These are phyloP conservation scores for Plecturocebus donacophilus DNA, from an alignment of 2,113 vertebrate genomes.

Conservation along the genomic window DNA sequence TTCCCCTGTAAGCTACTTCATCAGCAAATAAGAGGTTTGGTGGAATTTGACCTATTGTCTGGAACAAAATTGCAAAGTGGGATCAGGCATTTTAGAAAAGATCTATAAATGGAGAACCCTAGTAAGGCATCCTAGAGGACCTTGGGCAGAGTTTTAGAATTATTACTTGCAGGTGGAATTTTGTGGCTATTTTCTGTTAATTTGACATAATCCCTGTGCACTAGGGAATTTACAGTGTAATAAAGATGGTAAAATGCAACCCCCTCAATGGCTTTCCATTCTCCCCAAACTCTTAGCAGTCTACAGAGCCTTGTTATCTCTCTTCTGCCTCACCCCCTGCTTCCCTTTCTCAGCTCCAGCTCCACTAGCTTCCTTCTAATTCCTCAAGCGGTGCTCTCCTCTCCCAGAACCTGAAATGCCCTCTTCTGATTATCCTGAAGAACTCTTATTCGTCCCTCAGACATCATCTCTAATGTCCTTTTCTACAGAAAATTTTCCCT, in stretches of 20 bases:
- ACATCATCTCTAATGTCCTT: background rate
- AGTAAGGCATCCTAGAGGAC: background rate
- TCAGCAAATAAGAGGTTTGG: background rate
- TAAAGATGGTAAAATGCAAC: background rate
- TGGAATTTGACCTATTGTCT: background rate
- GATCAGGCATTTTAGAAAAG: background rate
- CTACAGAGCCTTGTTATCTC: background rate
- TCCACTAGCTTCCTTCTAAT: background rate
- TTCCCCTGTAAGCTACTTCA: background rate
- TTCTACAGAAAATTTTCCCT: background rate
- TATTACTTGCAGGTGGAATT: background rate
- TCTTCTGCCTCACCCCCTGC: background rate
- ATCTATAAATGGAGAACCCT: background rate
- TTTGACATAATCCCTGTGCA: background rate
- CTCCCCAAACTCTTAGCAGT: background rate
- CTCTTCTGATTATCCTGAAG: background rate
- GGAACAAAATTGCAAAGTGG: background rate
- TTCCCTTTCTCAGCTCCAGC: background rate
- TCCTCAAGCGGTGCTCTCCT: background rate
- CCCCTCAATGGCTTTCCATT: background rate
- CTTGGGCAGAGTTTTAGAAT: background rate
- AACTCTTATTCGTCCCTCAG: background rate
- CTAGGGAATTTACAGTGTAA: background rate
- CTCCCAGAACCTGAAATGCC: background rate
- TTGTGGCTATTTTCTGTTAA: conserved; percentile 19